Conservation (phyloP, 2,113 vertebrate genomes). For the Chrysemys picta region DNA sequence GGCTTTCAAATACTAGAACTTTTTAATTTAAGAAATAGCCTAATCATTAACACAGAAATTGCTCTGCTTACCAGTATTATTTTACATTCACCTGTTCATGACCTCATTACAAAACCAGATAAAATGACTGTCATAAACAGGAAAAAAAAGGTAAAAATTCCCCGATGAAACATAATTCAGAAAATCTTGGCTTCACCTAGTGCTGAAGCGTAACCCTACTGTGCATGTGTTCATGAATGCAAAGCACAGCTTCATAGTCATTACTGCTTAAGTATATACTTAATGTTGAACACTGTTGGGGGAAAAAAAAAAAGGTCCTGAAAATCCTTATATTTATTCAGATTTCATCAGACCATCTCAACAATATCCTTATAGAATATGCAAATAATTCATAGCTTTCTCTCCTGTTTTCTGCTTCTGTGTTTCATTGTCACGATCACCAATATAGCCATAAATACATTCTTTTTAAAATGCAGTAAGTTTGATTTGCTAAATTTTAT, state of each 20-base stretch:
- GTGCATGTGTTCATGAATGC: constrained; percentile 78
- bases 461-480: constrained; percentile 27
- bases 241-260: constrained; percentile 74
- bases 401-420: constrained; percentile 37
- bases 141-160: constrained; percentile 82
- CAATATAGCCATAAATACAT: neutral
- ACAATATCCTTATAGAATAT: constrained; percentile 77
- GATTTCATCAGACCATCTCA: constrained; percentile 72
- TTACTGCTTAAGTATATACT: constrained; percentile 78
- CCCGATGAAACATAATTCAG: constrained; percentile 84
- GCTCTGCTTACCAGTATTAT: constrained; percentile 80
- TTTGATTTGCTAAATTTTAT: neutral
- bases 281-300: constrained; percentile 71
- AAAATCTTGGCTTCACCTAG: constrained; percentile 81
- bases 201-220: constrained; percentile 78
- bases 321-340: constrained; percentile 76
- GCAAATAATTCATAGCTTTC: constrained; percentile 67
- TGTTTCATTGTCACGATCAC: constrained; percentile 70
- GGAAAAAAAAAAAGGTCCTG: constrained; percentile 23
- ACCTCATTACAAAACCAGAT: constrained; percentile 84
- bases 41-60: constrained; percentile 83
- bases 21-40: constrained; percentile 83
- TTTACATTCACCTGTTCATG: constrained; percentile 85
- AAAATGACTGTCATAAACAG: constrained; percentile 86
- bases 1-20: constrained; percentile 80